Evolutionary conservation across 92 coral and sea anemone genomes (phyloP), one percentile per base, ranked within the genome.

Genomic region (Paragorgia papillata): DNA sequence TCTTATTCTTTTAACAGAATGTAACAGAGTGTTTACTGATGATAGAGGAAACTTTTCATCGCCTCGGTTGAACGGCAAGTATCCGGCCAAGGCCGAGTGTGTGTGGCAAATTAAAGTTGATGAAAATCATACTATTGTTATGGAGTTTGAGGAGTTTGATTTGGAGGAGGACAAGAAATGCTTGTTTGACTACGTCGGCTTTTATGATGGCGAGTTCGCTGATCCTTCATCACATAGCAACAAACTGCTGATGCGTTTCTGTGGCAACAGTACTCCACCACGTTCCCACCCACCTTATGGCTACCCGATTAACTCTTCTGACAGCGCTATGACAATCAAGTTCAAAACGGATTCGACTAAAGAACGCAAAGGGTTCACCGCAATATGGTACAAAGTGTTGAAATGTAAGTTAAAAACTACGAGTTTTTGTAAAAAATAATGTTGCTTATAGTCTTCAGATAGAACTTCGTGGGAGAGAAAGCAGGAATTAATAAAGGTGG

Each of bases 131-230:
- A 91, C 90, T 0, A 89, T 95, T 40, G 84, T 65, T 32, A 85
- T 91, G n/a, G 43, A 55, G 24, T 41, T 95, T 60, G 53, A 75
- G 0, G 71, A 85, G 24, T 95, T 95, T 46, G 28, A 83, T 14
- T 83, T 95, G 76, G 97, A 95, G 32, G 44, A 69, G 41, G 99
- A 95, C 85, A 95, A 95, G 81, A 95, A 91, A 66, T 95, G 99
- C 60, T 84, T 82, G 41, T 95, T 88, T 56, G 99, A 95, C 73
- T 91, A 69, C 51, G 62, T 95, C 41, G 71, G 89, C 22, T 55
- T 95, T 40, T 87, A 71, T 29, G 84, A 84, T 70, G 87, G 87
- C 39, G 51, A 64, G 40, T 53, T 37, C 0, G 29, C 82, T 1
- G 13, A 32, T 1, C 49, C 85, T 40, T 30, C 27, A 12, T 1